These are phyloP conservation scores for Phalacrocorax pelagicus DNA, from an alignment of 2,113 vertebrate species.

Conservation along the genomic window DNA sequence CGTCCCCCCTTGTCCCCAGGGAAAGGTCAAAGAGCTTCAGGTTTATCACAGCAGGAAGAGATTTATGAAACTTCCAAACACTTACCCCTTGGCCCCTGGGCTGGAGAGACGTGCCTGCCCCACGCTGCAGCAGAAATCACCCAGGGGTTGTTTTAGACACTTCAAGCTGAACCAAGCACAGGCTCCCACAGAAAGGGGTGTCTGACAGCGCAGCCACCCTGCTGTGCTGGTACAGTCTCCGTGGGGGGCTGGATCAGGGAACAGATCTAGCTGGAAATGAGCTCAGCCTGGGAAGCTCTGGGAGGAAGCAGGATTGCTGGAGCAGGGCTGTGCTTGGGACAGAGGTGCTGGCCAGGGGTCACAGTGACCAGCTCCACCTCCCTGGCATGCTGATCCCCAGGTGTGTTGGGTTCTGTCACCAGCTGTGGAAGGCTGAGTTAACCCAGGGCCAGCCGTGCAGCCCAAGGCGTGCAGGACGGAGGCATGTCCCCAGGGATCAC, in stretches of 20 bases:
- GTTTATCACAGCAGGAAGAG: background rate
- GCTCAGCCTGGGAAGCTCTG: background rate
- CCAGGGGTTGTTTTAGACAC: background rate
- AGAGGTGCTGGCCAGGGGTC: background rate
- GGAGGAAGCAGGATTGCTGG: background rate
- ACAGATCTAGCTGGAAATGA: background rate
- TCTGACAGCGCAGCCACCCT: background rate
- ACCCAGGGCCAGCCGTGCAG: background rate
- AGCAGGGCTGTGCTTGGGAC: background rate
- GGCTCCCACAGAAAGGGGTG: background rate
- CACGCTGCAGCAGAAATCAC: background rate
- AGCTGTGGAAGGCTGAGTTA: background rate
- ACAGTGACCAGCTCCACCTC: accelerated
- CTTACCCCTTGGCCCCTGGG: background rate
- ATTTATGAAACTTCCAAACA: background rate
- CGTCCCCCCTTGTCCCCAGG: background rate
- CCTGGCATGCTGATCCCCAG: accelerated
- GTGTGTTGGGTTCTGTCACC: background rate
- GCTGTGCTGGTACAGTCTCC: accelerated
- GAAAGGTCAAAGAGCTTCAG: background rate
- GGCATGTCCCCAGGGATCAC: background rate
- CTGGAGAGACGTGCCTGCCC: background rate
- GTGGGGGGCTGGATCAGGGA: background rate
- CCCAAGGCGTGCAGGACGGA: background rate
- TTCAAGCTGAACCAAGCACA: background rate